Base-by-base conservation (phyloP, 2,113 vertebrate genomes). In the Plestiodon gilberti region DNA sequence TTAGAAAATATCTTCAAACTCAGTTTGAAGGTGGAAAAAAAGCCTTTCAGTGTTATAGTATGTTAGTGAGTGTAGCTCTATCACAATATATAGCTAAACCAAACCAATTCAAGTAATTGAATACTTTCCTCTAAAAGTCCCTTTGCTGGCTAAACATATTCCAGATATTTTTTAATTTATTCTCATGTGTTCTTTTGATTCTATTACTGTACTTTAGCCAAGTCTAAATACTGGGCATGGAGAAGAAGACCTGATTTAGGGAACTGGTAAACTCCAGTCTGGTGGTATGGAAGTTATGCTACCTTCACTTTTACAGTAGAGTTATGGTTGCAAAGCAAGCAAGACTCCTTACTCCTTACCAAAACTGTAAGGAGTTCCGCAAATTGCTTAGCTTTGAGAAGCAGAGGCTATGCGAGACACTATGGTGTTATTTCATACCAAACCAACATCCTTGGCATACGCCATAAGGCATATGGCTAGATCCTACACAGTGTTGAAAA, bases 1-100 rank as follows among this genome's bases (percentile, higher is more conserved):
- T 83, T 88, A 76, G 89, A 90, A 23, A 18, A 61, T n/a, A 78
- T 38, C 33, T 5, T 82, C n/a, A n/a, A 23, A 93, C 74, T 76
- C 48, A 64, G 28, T 14, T 74, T 83, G 81, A 59, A 90, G 78
- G 22, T 43, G 85, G 89, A 82, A 90, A 86, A 40, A 38, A 81
- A 33, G 28, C 9, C 57, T 33, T 25, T 61, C 33, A 22, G 11
- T 78, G 35, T 76, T 20, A 85, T 4, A 59, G 10, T 9, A 25
- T 0, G 0, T 11, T 64, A 30, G 43, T 17, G 17, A 57, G 57
- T 25, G 33, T 82, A 81, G 57, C 61, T n/a, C n/a, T 8, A 38
- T 71, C 13, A 78, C 52, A 82, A 38, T 76, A 82, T 86, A 61
- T 57, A 87, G 74, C 11, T 61, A 38, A 87, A 83, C 57, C 55